Base-by-base conservation (phyloP, 2,113 vertebrate species). In the Oryzias curvinotus region DNA sequence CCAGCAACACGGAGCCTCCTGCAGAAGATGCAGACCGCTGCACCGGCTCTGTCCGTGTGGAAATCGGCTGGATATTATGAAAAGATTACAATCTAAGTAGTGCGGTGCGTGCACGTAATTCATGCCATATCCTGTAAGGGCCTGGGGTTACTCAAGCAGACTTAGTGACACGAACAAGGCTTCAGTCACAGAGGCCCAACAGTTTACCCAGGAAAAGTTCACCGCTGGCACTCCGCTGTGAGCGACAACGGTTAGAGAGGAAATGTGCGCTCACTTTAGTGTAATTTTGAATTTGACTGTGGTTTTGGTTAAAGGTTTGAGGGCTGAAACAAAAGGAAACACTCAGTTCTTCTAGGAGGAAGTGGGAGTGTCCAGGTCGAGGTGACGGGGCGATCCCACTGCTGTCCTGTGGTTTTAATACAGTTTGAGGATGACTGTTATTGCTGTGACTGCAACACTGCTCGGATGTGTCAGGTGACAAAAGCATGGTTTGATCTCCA, bases 21-120 rank as follows among this genome's bases (percentile, higher is more conserved):
- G 53, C 55, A 25, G 30, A 60, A 57, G 68, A 47, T 36, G 13
- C 43, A 30, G 43, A 56, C 56, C 21, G 41, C 62, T 30, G 15
- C 16, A 17, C 66, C 28, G 59, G 62, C 68, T 69, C 65, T 57
- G 69, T 67, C 57, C 47, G 30, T 62, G 30, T 80, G 73, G 75
- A 85, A 85, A 75, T 78, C 57, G 63, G 51, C 62, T 75, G 80
- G 80, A 75, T 85, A 81, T 86, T 81, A 78, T 85, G 51, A 79
- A 56, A 83, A 85, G 77, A 82, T 85, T 81, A 78, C 45, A 74
- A 89, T 86, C 73, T 77, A 62, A 80, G 69, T 65, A 64, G 57
- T 64, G 55, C 8, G 43, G 62, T 73, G 78, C 62, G 68, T 71
- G 47, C 65, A 53, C 49, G 63, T 84, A 71, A 75, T 85, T 78